Evolutionary conservation across 1,140 invertebrate genomes (phyloP), one percentile per base, ranked within the genome.

Genomic region (Maconellicoccus hirsutus): DNA sequence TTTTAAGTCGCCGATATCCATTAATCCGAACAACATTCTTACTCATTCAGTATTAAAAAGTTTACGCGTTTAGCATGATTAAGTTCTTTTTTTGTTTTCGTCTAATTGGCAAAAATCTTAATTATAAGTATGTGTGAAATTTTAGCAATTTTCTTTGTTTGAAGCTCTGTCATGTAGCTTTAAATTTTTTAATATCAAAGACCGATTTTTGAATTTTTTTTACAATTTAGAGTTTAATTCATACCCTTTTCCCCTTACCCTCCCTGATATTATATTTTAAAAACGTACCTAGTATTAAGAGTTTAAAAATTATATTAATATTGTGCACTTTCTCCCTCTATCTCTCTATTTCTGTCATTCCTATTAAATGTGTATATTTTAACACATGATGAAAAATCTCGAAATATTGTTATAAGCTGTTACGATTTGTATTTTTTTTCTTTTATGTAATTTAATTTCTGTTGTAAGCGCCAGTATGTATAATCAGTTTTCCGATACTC

Each of bases 11-110:
- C 61, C 61, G 25, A 16, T 66, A 22, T 66, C n/a, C 19, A 25
- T 66, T 66, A 66, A 23, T 66, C 25, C 61, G 61, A 66, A 66
- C 61, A 66, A 66, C 61, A 66, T 66, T 66, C 61, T 66, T 66
- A 66, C 61, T 66, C 61, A 19, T 66, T 66, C 61, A 66, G 61
- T 66, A 66, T 66, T 66, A 66, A 66, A 66, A 26, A 66, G 4
- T 26, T 23, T 66, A 23, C 21, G 61, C 61, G 61, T 66, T 66
- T 66, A 66, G 61, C 4, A 66, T 66, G 14, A 19, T 10, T 7
- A 66, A 25, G 19, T 23, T 23, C 1, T 66, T 66, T 66, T 66
- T 25, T 52, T 52, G n/a, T 52, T 16, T 16, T 16, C 2, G 4
- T 52, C n/a, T 8, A 19, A 2, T 8, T 16, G 12, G 42, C 42